Conservation (phyloP, 1,140 invertebrate genomes). For the Camponotus vicinus region DNA sequence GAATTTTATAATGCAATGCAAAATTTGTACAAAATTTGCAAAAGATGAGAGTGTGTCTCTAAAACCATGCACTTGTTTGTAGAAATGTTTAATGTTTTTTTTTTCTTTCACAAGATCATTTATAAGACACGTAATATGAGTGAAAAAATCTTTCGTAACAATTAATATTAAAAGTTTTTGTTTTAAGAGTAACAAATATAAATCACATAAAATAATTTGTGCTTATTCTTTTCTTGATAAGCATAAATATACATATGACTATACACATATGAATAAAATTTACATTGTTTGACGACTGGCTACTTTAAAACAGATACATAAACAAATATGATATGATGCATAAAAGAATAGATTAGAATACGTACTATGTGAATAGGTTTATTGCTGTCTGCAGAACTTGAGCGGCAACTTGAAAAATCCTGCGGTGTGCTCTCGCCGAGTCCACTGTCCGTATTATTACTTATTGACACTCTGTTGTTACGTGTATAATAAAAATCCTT, state of each 20-base stretch:
- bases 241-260: too few relatives aligned
- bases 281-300: not conserved
- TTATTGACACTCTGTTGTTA: conserved; percentile 83
- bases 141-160: not conserved
- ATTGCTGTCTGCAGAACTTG: conserved; percentile 85
- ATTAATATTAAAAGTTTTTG: not conserved
- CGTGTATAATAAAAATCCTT: conserved; percentile 83
- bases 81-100: conserved; percentile 54
- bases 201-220: conserved; percentile 55
- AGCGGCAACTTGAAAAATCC: conserved; percentile 86
- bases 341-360: conserved; percentile 74
- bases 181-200: conserved; percentile 52
- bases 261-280: not conserved
- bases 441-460: conserved; percentile 84
- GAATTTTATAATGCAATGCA: conserved; percentile 12
- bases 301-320: not conserved
- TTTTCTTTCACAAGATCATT: conserved; percentile 18
- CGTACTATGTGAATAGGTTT: conserved; percentile 83
- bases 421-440: conserved; percentile 85
- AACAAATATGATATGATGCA: not conserved
- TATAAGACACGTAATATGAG: not conserved
- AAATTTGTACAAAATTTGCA: conserved; percentile 23
- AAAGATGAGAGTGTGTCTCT: conserved; percentile 47
- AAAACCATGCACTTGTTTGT: conserved; percentile 51
- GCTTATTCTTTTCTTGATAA: conserved; percentile 21